phyloP scores from a whole-genome alignment of 2,113 vertebrate genomes.

The Melanerpes aurifrons region DNA sequence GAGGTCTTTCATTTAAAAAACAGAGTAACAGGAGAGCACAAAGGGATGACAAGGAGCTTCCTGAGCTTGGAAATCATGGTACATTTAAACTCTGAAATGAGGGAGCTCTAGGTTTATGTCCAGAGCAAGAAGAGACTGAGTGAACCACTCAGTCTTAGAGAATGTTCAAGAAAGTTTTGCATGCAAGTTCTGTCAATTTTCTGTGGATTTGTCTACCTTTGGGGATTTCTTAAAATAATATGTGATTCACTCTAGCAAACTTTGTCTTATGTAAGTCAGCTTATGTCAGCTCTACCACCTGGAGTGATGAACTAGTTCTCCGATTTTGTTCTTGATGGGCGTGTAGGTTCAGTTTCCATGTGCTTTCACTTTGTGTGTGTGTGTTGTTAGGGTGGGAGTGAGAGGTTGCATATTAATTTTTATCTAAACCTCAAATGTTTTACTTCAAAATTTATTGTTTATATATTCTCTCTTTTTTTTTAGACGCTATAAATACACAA shows the following conservation, averaged over 20 bases:
- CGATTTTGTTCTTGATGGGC: background rate
- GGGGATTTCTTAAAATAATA: slow-evolving; percentile 17
- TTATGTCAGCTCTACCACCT: slow-evolving; percentile 30
- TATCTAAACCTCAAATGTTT: background rate
- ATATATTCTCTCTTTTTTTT: background rate
- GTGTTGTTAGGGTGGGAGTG: background rate
- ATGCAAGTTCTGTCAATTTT: background rate
- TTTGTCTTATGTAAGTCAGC: background rate
- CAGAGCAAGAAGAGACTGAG: background rate
- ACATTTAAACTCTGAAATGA: background rate
- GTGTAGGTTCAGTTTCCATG: background rate
- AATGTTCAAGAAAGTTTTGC: background rate
- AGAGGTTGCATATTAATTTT: background rate
- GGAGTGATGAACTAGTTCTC: background rate
- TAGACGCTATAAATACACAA: background rate
- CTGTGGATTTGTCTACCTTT: background rate
- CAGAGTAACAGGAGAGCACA: background rate
- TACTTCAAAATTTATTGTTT: background rate
- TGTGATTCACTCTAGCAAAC: background rate
- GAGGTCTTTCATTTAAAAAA: background rate
- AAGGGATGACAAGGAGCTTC: background rate
- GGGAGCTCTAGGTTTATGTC: background rate
- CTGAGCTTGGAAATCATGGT: background rate
- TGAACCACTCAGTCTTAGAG: background rate
- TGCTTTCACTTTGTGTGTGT: background rate